Base-by-base conservation (phyloP, 2,888 invertebrate species). In the Priocnemis perturbator region DNA sequence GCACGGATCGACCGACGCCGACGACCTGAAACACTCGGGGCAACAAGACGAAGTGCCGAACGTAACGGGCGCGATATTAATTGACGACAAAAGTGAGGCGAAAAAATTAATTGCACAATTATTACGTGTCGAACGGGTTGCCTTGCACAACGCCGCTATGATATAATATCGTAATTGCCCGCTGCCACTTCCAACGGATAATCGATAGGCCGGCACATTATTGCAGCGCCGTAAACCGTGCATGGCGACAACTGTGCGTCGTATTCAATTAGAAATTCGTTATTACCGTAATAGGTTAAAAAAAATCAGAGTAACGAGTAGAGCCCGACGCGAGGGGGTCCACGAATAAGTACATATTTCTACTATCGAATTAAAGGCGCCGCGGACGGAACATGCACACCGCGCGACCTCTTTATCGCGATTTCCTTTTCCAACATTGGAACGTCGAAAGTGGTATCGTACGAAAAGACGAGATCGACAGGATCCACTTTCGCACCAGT, bases 171-270 rank as follows among this genome's bases (percentile, higher is more conserved):
- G 64, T 52, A 64, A 64, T 64, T 52, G 20, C 23, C 7, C 26
- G 19, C 23, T 65, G 26, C 45, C 53, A 60, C 47, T 60, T 65
- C 50, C 50, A 21, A 15, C 58, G 53, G 58, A 45, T 59, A 64
- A 63, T 47, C 55, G 59, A 52, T 59, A 60, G n/a, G 50, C 50
- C 64, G 61, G 48, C 37, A 37, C 56, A 56, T 70, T 71, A 44
- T 37, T 7, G 55, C 61, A n/a, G 23, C 55, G 58, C 3, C 17
- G 21, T 23, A 23, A 23, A 19, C 21, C 1, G 20, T 15, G 37
- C 30, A 20, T 37, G 21, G 21, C 60, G 59, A 58, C 62, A 47
- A 59, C 55, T 60, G 9, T 53, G 19, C 37, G 48, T 23, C 50
- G 26, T n/a, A 48, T 61, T 65, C 65, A 58, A 62, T 69, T 56